Conservation (phyloP, 2,888 invertebrate species). For the Diplolepis rosae region DNA sequence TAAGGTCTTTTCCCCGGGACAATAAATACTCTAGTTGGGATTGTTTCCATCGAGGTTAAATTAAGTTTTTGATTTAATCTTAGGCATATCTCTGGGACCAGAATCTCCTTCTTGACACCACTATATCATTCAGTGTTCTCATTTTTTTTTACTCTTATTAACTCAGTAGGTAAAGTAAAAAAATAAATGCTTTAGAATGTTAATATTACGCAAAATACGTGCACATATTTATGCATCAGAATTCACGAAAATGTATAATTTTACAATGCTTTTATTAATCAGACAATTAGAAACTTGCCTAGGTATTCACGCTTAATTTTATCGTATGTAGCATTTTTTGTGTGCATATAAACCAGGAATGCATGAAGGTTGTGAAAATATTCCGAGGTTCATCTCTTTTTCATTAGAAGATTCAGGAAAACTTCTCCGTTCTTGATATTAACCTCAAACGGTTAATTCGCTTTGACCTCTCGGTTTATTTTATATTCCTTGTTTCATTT, state of each 20-base stretch:
- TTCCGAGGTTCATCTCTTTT: too few relatives aligned
- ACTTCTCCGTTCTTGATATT: background rate
- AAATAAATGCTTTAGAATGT: slow-evolving; percentile 19
- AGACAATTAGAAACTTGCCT: background rate
- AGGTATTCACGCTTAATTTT: background rate
- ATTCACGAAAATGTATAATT: slow-evolving; percentile 20
- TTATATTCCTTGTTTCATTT: background rate
- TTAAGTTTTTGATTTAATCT: slow-evolving; percentile 5
- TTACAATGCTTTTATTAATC: background rate
- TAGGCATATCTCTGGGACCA: slow-evolving; percentile 27
- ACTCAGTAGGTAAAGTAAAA: background rate
- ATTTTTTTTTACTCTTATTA: slow-evolving; percentile 14
- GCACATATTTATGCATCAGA: slow-evolving; percentile 35
- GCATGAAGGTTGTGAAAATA: background rate
- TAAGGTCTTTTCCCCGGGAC: background rate
- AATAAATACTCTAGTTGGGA: background rate
- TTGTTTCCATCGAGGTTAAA: background rate
- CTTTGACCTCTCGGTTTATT: background rate
- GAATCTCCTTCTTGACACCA: slow-evolving; percentile 13
- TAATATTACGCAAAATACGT: slow-evolving; percentile 15
- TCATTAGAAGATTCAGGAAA: background rate
- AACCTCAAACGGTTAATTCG: background rate
- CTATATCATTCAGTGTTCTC: slow-evolving; percentile 19
- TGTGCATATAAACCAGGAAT: background rate
- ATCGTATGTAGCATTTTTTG: background rate